These are phyloP conservation scores for Patella pellucida DNA, from an alignment of 2,888 invertebrate species.

Conservation along the genomic window DNA sequence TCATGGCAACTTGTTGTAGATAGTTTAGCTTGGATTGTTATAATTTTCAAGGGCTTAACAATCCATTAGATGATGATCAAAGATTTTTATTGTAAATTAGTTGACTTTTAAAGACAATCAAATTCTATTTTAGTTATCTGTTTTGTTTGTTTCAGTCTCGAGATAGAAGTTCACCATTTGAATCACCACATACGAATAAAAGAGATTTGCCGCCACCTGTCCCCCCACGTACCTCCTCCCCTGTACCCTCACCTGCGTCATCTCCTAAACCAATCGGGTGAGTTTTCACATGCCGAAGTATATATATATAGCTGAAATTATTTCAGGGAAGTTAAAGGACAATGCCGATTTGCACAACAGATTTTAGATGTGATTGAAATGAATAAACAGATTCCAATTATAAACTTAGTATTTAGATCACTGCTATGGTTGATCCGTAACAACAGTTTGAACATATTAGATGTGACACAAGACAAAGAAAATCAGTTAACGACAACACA, in stretches of 20 bases:
- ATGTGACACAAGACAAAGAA: too few relatives aligned
- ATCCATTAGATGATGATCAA: too few relatives aligned
- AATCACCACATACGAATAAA: slow-evolving; percentile 74
- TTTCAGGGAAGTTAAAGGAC: too few relatives aligned
- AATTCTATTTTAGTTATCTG: too few relatives aligned
- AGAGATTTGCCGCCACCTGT: slow-evolving; percentile 76
- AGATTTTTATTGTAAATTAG: too few relatives aligned
- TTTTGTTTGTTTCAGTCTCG: slow-evolving; percentile 18
- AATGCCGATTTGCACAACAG: background rate
- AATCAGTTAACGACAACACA: too few relatives aligned
- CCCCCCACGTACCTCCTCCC: slow-evolving; percentile 75
- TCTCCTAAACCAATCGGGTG: slow-evolving; percentile 67
- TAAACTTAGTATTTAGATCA: background rate
- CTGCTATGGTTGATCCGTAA: too few relatives aligned
- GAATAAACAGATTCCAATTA: background rate
- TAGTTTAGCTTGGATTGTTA: too few relatives aligned
- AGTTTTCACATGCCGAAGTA: background rate
- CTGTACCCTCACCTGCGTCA: slow-evolving; percentile 67
- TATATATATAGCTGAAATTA: background rate
- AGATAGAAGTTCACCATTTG: slow-evolving; percentile 74
- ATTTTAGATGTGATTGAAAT: background rate
- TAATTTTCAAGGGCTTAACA: too few relatives aligned
- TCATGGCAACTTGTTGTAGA: too few relatives aligned
- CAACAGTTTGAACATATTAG: too few relatives aligned
- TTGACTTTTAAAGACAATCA: too few relatives aligned